Base-by-base conservation (phyloP, 2,797 vertebrate genomes). In the Threskiornis aethiopicus region DNA sequence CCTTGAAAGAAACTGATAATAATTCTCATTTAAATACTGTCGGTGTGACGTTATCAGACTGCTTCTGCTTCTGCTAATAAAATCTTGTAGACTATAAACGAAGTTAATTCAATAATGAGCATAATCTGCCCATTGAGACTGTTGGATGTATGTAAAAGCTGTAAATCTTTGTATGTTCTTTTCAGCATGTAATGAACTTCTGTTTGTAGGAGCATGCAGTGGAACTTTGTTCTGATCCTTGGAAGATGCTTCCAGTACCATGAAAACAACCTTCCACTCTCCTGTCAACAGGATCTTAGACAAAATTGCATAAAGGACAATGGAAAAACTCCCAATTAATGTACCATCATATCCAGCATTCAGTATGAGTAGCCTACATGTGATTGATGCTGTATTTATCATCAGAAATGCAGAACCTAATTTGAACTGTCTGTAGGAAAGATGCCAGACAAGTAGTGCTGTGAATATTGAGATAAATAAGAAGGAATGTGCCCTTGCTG, bases 311-410 rank as follows among this genome's bases (percentile, higher is more conserved):
- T 42, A 47, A 17, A 69, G 4, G 8, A 41, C 31, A 35, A 4
- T 44, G 12, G 24, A 16, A 83, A 57, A 84, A 19, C 13, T 71
- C 33, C 35, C 41, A 2, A 46, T 66, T 78, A 57, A 31, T 49
- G 8, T 15, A 52, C 29, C 8, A 42, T 54, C 25, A 37, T 35
- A 42, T 54, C 42, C 29, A 69, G 11, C 11, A 81, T 41, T 54
- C 22, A 37, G 5, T 11, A 51, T 16, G 6, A 69, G 25, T 21
- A 89, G 14, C 29, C 64, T 37, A 17, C 0, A 0, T 49, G 12
- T 25, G 39, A 11, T 1, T 47, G 13, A 54, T 37, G 15, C 33
- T 31, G 52, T 16, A 52, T 62, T 57, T 66, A 37, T 28, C 58
- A 35, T 49, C 25, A 58, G 42, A 82, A n/a, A 41, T 52, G 39